A percentile compares a stretch with the other conserved stretches of the same genome.
These are phyloP conservation scores for Diplodus puntazzo DNA, from an alignment of 2,797 vertebrate species.

Conservation along the genomic window DNA sequence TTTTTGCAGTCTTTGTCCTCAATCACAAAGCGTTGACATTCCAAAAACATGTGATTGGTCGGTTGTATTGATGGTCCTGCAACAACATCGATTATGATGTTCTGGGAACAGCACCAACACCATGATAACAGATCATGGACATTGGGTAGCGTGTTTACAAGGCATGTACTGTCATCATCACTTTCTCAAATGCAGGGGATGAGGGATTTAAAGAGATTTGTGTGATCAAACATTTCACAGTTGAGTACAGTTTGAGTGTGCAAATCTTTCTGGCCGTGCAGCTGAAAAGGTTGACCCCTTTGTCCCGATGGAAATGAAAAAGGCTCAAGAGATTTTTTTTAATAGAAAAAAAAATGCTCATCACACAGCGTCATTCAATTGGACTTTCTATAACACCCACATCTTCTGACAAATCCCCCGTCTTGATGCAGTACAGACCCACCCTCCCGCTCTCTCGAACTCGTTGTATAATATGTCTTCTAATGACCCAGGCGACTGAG, in stretches of 20 bases:
- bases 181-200: neutral
- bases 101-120: too few species aligned
- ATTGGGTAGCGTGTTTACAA: conserved; percentile 6
- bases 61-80: too few species aligned
- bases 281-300: neutral
- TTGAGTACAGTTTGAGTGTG: neutral
- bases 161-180: neutral
- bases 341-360: neutral
- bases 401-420: conserved; percentile 1
- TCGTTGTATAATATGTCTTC: conserved; percentile 27
- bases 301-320: neutral
- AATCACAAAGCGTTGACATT: too few species aligned
- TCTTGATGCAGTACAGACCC: neutral
- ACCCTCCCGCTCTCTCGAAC: conserved; percentile 14
- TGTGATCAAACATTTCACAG: neutral
- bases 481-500: neutral
- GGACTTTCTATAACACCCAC: neutral
- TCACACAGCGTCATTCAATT: neutral
- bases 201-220: neutral
- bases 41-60: too few species aligned
- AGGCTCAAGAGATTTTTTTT: neutral
- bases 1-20: too few species aligned
- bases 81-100: too few species aligned
- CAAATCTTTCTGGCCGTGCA: neutral
- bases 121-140: neutral